Conservation (phyloP, 2,797 vertebrate species). For the Enteromius mattozi region DNA sequence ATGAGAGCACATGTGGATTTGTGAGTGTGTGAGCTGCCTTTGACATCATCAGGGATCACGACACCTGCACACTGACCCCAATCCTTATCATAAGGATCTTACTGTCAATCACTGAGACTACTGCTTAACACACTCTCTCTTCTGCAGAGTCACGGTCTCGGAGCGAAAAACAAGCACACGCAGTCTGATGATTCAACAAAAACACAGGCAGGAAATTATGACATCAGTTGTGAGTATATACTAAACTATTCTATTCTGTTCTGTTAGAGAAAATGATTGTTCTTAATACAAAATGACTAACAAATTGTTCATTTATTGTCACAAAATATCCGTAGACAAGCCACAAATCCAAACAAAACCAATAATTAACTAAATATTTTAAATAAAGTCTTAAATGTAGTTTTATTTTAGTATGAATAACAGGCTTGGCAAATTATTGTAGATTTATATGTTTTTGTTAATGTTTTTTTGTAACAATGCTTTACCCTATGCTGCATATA, state of each 20-base stretch:
- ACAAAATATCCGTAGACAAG: neutral
- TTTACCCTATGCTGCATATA: neutral
- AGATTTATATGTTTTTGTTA: neutral
- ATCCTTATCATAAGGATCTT: conserved; percentile 79
- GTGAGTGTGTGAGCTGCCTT: conserved; percentile 31
- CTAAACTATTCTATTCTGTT: neutral
- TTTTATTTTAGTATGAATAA: neutral
- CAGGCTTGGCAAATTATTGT: neutral
- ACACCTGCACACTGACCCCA: conserved; percentile 73
- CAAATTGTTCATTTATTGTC: neutral
- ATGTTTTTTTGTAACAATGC: neutral
- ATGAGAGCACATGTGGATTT: neutral
- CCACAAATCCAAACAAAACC: neutral
- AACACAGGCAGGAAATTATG: conserved; percentile 65
- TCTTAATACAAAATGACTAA: neutral
- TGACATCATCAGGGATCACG: conserved; percentile 67
- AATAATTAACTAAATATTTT: neutral
- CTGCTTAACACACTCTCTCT: neutral
- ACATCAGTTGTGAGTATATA: conserved; percentile 70
- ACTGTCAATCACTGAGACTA: conserved; percentile 38
- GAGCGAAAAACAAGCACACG: neutral
- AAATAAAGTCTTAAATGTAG: neutral
- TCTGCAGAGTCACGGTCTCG: conserved; percentile 30
- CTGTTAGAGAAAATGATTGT: neutral
- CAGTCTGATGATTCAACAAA: conserved; percentile 68